Evolutionary conservation across 2,113 vertebrate species (phyloP).

Genomic region (Zootoca vivipara): DNA sequence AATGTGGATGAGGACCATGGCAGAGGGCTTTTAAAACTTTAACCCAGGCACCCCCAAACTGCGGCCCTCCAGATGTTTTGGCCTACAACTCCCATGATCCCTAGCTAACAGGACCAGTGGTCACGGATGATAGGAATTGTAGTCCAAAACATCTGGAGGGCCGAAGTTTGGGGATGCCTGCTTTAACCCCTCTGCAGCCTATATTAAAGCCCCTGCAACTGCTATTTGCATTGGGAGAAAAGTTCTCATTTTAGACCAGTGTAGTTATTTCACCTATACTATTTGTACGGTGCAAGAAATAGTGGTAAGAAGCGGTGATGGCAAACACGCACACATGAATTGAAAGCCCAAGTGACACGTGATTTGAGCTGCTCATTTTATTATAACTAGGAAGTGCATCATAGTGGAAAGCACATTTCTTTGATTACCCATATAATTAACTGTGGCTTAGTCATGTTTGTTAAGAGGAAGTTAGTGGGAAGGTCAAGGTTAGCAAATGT

Average conservation of each 20-base stretch:
- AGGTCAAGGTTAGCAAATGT: background rate
- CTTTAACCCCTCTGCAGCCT: background rate
- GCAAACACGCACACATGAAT: background rate
- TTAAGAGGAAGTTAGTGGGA: background rate
- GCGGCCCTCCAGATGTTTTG: no score
- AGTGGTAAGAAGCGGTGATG: background rate
- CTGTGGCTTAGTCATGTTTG: background rate
- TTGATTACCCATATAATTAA: background rate
- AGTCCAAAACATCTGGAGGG: no score
- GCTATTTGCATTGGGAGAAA: background rate
- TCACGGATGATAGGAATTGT: no score
- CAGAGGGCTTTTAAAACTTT: background rate
- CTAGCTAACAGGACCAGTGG: no score
- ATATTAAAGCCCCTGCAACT: background rate
- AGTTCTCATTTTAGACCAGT: background rate
- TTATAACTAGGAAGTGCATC: background rate
- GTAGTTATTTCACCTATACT: background rate
- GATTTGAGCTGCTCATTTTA: background rate
- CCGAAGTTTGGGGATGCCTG: no score
- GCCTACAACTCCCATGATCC: no score
- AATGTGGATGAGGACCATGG: background rate
- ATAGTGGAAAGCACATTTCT: background rate
- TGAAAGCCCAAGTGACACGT: background rate
- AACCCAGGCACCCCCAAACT: no score
- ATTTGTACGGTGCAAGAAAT: background rate